Evolutionary conservation across 2,113 vertebrate genomes (phyloP), one percentile per base, ranked within the genome.

Genomic region (Pedetes capensis): DNA sequence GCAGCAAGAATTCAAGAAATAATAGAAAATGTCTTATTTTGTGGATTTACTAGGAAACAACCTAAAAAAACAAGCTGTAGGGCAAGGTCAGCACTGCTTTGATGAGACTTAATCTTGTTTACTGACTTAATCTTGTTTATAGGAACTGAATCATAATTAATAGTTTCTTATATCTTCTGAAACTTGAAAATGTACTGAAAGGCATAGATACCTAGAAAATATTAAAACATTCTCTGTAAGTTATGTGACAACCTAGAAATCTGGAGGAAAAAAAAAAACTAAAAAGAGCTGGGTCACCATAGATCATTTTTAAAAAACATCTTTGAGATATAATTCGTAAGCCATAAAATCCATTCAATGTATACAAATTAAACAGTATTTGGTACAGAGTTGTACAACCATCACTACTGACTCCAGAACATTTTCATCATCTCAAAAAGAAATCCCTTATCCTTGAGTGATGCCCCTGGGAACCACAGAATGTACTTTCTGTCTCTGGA

Each of bases 221-320:
- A 83, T 25, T 72, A 49, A 74, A 87, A 91, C 32, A 87, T 59
- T 83, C 23, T 92, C 89, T 92, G 42, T 81, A 84, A 89, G 18
- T 83, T 93, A 87, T 32, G 42, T 90, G 44, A 79, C 71, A 95
- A 53, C 22, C n/a, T 91, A 80, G 20, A 93, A 59, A 84, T 81
- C 12, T 81, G 49, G 17, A n/a, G 23, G 25, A 39, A 42, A 53
- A 23, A 0, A 6, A 27, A 63, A n/a, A n/a, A n/a, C n/a, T n/a
- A n/a, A n/a, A n/a, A n/a, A n/a, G 18, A 44, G 22, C n/a, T 71
- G 34, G 20, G 8, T 42, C 53, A 71, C 25, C 25, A 80, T 0
- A 68, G 80, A 53, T 90, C 13, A 64, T 81, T 22, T 6, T 93
- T 64, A 27, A 55, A 68, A 57, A 89, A 64, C 51, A 81, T 87